A percentile compares a stretch with the other conserved stretches of the same genome.
Conservation (phyloP, 1,140 invertebrate species). For the Drosophila pectinifera region DNA sequence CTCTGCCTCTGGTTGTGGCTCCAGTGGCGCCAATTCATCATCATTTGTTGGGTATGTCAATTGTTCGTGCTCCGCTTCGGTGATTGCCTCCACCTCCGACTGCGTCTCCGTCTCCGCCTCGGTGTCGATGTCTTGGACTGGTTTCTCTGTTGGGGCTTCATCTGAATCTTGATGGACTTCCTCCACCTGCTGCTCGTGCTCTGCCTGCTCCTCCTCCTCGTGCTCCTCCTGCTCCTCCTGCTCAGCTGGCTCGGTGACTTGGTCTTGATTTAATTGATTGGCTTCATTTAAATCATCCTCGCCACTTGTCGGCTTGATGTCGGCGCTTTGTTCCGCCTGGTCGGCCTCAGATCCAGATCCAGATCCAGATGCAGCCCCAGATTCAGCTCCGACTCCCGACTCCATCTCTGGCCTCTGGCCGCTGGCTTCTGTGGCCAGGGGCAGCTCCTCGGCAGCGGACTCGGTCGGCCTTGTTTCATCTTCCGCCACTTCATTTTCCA, state of each 20-base stretch:
- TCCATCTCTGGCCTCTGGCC: constrained; percentile 13
- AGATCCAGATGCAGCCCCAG: background rate
- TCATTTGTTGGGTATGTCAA: constrained; percentile 83
- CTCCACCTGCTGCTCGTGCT: constrained; percentile 30
- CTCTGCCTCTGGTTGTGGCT: constrained; percentile 29
- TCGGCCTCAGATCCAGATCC: constrained; percentile 40
- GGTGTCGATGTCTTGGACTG: constrained; percentile 29
- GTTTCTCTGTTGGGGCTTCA: constrained; percentile 50
- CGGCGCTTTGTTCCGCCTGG: constrained; percentile 72
- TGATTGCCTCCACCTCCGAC: constrained; percentile 61
- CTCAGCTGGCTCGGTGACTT: constrained; percentile 30
- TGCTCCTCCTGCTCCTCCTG: constrained; percentile 8
- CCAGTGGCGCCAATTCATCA: constrained; percentile 80
- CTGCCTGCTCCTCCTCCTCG: constrained; percentile 7
- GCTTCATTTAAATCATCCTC: constrained; percentile 82
- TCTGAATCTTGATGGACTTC: constrained; percentile 55
- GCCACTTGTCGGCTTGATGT: constrained; percentile 76
- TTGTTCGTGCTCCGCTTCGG: constrained; percentile 74
- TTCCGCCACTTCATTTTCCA: constrained; percentile 51
- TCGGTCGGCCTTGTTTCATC: constrained; percentile 20
- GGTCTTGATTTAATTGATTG: constrained; percentile 78
- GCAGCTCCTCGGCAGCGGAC: constrained; percentile 31
- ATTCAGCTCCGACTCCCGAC: constrained; percentile 9
- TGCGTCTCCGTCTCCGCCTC: constrained; percentile 25
- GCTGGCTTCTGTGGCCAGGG: constrained; percentile 14